Evolutionary conservation across 2,888 invertebrate species (phyloP), one percentile per base, ranked within the genome.

Genomic region (Drosophila picticornis): DNA sequence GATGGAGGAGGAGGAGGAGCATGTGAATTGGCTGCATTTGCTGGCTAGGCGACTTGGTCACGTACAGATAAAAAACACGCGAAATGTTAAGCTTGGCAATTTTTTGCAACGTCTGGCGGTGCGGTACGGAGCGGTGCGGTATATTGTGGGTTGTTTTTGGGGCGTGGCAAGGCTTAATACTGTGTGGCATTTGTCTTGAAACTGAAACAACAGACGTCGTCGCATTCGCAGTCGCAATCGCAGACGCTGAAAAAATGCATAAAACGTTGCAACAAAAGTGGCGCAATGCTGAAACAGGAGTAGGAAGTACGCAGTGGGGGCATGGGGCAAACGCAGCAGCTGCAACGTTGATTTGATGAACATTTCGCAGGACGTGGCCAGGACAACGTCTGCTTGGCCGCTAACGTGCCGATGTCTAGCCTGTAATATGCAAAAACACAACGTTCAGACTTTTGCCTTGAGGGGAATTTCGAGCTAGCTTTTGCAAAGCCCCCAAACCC

Each of bases 301-400:
- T 10, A 22, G 56, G 51, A n/a, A 22, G 27, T n/a, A 25, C 31
- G 29, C 22, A 19, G 9, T 22, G n/a, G 16, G 9, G 31, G 57
- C 46, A 57, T 16, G 22, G 31, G 11, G 31, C 16, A 22, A 57
- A 43, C 72, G 81, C 75, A 78, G 81, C 87, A 81, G 89, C 86
- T 84, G 89, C 86, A 89, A 84, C 77, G 89, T 87, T 87, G 84
- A 89, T 86, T 86, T 89, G 86, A 87, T 87, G 87, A 89, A 87
- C 87, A 87, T 76, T 87, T 84, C 61, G 71, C 61, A 70, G 72
- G 69, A 72, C 67, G 72, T 69, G 73, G 76, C 76, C 79, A 59
- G 81, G 56, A 77, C 77, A 73, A 32, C 76, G 76, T 71, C 64
- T 77, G 77, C 52, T 50, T 64, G 68, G 71, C 75, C 80, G 77